Conservation (phyloP, 2,113 vertebrate genomes). For the Coptodon rendalli region DNA sequence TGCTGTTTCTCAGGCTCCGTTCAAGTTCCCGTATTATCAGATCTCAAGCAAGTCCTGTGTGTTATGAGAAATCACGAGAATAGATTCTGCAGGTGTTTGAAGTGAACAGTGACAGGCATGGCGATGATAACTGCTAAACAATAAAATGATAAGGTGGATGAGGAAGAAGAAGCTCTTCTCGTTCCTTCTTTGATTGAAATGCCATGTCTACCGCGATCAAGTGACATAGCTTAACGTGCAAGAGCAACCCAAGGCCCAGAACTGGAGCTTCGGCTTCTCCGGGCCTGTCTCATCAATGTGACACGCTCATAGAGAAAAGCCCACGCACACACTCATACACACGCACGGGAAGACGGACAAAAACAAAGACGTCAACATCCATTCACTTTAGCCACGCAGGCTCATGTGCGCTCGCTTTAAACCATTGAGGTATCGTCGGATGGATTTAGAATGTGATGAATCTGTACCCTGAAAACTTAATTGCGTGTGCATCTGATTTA, state of each 20-base stretch:
- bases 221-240: constrained; percentile 6
- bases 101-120: background rate
- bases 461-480: constrained; percentile 20
- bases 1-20: background rate
- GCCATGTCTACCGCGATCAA: constrained; percentile 2
- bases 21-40: background rate
- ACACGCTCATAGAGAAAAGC: constrained; percentile 20
- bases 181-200: background rate
- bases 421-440: background rate
- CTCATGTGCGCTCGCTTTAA: background rate
- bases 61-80: background rate
- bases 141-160: background rate
- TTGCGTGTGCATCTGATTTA: constrained; percentile 15
- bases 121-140: background rate
- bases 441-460: constrained; percentile 13
- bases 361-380: constrained; percentile 12
- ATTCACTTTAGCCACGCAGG: background rate
- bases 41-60: background rate
- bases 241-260: background rate
- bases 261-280: constrained; percentile 23
- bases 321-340: background rate
- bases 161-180: background rate
- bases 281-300: constrained; percentile 65
- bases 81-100: background rate
- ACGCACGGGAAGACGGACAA: background rate